A percentile compares a stretch with the other conserved stretches of the same genome.
These are phyloP conservation scores for Scolopax rusticola DNA, from an alignment of 2,797 vertebrate species.

Conservation along the genomic window DNA sequence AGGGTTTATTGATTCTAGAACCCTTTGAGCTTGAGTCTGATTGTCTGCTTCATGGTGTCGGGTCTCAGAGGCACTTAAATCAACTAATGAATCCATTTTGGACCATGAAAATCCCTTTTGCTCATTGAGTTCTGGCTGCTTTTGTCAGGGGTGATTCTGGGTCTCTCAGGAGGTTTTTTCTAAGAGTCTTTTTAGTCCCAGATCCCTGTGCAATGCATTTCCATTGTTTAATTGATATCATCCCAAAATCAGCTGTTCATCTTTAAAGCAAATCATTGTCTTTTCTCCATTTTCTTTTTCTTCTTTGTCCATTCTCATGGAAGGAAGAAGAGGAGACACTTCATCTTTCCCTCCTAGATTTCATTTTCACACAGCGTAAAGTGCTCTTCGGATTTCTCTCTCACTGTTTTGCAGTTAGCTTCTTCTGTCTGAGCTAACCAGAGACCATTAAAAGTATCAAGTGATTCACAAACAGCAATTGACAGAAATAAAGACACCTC, in stretches of 20 bases:
- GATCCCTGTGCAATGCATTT: neutral
- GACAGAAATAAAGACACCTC: neutral
- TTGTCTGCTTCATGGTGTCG: neutral
- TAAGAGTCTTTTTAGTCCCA: neutral
- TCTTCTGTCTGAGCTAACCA: neutral
- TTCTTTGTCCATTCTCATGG: neutral
- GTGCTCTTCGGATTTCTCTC: neutral
- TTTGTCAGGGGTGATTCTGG: neutral
- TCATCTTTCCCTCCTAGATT: neutral
- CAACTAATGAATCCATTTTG: neutral
- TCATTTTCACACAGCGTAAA: neutral
- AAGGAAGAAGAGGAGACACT: neutral
- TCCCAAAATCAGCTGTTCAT: neutral
- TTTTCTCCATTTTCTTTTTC: neutral
- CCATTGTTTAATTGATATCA: neutral
- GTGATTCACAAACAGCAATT: neutral
- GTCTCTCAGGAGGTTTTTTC: neutral
- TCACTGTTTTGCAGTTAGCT: neutral
- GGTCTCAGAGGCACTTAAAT: neutral
- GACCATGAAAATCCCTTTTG: neutral
- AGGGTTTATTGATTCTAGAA: neutral
- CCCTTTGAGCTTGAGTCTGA: neutral
- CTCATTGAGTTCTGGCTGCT: neutral
- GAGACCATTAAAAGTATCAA: neutral
- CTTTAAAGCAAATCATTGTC: neutral